A percentile compares a stretch with the other conserved stretches of the same genome.
Evolutionary conservation across 2,797 vertebrate species (phyloP).

Genomic region (Dallia pectoralis): DNA sequence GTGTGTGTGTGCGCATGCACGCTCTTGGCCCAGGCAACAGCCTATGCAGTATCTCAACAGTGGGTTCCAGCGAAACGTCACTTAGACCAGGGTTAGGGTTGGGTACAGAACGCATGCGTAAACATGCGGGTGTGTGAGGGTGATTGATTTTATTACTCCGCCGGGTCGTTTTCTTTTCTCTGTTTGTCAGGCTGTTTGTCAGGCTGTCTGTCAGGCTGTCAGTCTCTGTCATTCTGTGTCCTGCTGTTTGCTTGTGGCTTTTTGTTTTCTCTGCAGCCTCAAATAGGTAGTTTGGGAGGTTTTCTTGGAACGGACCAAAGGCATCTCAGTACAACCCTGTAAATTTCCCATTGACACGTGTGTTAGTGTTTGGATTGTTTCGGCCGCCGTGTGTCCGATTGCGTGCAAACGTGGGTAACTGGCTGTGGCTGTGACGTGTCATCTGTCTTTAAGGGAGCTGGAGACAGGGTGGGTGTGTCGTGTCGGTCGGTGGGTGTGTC

Average conservation of each 20-base stretch:
- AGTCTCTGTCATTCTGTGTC: neutral
- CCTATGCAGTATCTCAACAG: constrained; percentile 33
- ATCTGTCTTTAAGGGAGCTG: no score
- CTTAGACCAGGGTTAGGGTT: constrained; percentile 37
- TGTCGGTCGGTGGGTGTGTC: constrained; percentile 28
- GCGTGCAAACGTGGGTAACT: no score
- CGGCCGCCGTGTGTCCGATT: neutral
- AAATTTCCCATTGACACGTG: constrained; percentile 48
- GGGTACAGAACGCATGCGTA: neutral
- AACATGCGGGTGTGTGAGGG: neutral
- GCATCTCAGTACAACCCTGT: constrained; percentile 37
- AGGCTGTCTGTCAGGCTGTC: neutral
- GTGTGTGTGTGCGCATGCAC: no score
- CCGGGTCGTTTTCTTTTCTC: neutral
- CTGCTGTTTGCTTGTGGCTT: constrained; percentile 42
- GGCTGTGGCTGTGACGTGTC: no score
- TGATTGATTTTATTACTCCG: no score
- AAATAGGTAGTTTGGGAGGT: constrained; percentile 24
- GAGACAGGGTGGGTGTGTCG: constrained; percentile 15
- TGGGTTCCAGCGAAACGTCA: constrained; percentile 19
- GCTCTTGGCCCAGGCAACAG: constrained; percentile 30
- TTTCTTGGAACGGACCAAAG: constrained; percentile 36
- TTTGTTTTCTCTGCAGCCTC: constrained; percentile 39
- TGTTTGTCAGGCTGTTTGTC: neutral
- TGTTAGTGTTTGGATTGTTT: constrained; percentile 42